Conservation (phyloP, 2,113 vertebrate genomes). For the Tachycineta bicolor region DNA sequence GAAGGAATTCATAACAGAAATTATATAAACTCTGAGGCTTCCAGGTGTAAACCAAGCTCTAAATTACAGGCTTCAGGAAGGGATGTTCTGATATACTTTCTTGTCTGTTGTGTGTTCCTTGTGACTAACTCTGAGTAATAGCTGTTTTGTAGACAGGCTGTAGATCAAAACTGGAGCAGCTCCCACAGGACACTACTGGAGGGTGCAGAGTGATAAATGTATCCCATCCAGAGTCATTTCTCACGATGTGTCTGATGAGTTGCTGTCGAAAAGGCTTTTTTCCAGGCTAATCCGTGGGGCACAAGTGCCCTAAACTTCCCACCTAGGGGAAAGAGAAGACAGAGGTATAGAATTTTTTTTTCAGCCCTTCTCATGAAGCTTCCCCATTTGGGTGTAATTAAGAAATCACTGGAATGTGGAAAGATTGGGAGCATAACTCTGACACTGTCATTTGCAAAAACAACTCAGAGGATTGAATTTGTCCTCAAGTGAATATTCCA, state of each 20-base stretch:
- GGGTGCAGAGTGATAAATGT: neutral
- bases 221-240: neutral
- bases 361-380: neutral
- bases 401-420: neutral
- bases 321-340: neutral
- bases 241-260: neutral
- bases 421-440: neutral
- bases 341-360: neutral
- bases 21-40: neutral
- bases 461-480: neutral
- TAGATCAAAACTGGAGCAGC: constrained; percentile 19
- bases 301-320: neutral
- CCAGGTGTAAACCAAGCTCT: neutral
- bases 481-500: neutral
- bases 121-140: neutral
- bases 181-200: neutral
- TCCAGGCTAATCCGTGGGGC: neutral
- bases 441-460: neutral
- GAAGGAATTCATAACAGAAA: neutral
- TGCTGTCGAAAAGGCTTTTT: neutral
- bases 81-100: neutral
- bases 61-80: constrained; percentile 2
- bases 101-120: neutral
- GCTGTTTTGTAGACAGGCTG: neutral
- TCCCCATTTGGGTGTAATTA: accelerated